Percentiles rank a stretch among this genome's conserved stretches.
These are phyloP conservation scores for Eupristina koningsbergeri DNA, from an alignment of 1,140 invertebrate species.

Conservation along the genomic window DNA sequence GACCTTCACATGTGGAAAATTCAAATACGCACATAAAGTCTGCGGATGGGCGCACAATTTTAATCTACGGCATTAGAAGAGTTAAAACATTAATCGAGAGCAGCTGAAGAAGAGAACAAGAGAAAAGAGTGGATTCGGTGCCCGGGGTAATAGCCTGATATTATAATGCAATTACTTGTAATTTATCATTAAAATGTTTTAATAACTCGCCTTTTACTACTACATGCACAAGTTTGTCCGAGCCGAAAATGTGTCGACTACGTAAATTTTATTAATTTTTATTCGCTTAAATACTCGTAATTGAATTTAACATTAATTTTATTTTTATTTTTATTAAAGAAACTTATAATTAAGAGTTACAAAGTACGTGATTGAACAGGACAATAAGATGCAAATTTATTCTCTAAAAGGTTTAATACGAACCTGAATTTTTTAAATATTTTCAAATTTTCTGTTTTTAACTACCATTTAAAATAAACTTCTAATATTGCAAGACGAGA, in stretches of 20 bases:
- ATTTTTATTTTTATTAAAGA: neutral
- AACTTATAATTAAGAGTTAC: neutral
- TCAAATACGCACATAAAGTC: too few relatives aligned
- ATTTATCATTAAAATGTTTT: slow-evolving; percentile 46
- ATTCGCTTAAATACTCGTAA: neutral
- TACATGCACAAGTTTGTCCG: neutral
- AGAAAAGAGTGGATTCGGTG: too few relatives aligned
- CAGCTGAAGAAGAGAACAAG: neutral
- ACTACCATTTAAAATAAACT: too few relatives aligned
- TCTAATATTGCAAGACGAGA: too few relatives aligned
- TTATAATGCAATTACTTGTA: slow-evolving; percentile 46
- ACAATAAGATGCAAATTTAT: too few relatives aligned
- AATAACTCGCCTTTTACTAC: slow-evolving; percentile 34
- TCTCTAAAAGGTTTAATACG: too few relatives aligned
- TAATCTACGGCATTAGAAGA: slow-evolving; percentile 7
- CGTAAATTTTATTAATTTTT: slow-evolving; percentile 8
- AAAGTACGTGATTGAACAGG: neutral
- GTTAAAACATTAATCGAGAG: slow-evolving; percentile 44
- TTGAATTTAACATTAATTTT: neutral
- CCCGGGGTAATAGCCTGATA: slow-evolving; percentile 9
- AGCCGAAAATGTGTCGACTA: neutral
- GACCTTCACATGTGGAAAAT: neutral
- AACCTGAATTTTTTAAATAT: too few relatives aligned
- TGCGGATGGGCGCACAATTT: neutral
- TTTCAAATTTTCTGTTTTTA: too few relatives aligned